These are phyloP conservation scores for Apodemia mormo DNA, from an alignment of 2,888 invertebrate genomes.

Conservation along the genomic window DNA sequence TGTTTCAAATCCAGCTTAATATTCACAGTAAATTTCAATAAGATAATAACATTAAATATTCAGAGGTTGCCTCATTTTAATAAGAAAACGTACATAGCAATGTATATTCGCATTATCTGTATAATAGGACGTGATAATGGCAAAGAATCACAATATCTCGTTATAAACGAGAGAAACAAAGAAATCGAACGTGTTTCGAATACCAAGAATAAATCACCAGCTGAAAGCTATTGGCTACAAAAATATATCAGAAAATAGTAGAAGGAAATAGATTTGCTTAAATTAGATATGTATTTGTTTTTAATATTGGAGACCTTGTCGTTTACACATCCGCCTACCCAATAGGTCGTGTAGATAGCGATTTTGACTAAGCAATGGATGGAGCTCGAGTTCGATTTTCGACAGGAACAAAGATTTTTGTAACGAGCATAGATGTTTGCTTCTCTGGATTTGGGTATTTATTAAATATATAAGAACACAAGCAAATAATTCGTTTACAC, in stretches of 20 bases:
- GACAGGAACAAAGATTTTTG: neutral
- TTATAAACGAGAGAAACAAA: slow-evolving; percentile 77
- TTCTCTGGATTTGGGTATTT: too few relatives aligned
- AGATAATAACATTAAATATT: slow-evolving; percentile 58
- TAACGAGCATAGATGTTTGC: neutral
- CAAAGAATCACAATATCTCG: slow-evolving; percentile 78
- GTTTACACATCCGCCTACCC: too few relatives aligned
- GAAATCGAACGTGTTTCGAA: slow-evolving; percentile 71
- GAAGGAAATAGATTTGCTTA: neutral
- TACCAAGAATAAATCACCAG: slow-evolving; percentile 39
- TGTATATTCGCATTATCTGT: slow-evolving; percentile 75
- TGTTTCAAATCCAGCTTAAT: neutral
- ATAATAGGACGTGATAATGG: slow-evolving; percentile 73
- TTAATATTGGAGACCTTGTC: too few relatives aligned
- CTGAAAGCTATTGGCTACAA: slow-evolving; percentile 32
- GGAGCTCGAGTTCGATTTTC: too few relatives aligned
- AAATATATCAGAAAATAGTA: slow-evolving; percentile 5
- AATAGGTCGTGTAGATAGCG: too few relatives aligned
- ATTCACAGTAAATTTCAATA: slow-evolving; percentile 41
- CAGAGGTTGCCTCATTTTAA: slow-evolving; percentile 65
- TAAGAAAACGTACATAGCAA: slow-evolving; percentile 77
- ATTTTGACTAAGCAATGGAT: too few relatives aligned
- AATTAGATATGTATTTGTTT: neutral
- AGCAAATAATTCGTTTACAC: too few relatives aligned
- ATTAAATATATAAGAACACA: too few relatives aligned